Base-by-base conservation (phyloP, 1,140 invertebrate species). In the Steinernema feltiae region DNA sequence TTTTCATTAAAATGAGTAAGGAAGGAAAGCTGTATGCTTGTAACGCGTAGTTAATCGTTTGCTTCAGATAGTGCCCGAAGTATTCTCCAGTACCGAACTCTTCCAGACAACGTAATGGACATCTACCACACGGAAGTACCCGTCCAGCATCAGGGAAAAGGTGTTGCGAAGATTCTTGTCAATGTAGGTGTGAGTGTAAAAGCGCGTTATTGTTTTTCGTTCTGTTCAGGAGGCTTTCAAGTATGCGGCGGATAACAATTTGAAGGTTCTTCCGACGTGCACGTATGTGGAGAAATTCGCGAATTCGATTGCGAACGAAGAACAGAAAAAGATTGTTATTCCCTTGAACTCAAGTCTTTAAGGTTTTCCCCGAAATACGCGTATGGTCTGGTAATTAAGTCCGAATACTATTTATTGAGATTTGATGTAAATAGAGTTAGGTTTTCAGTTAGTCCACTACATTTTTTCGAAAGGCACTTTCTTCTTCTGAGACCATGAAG, bases 91-190 rank as follows among this genome's bases (percentile, higher is more conserved):
- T 80, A 80, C 69, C 29, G 63, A 0, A 72, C 80, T 30, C 79
- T 80, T 21, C 78, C 79, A 1, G 77, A 80, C 69, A 74, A 76
- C 32, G 77, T 81, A 0, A 72, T 81, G 0, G 80, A 81, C 48
- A 78, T 81, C 41, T 63, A 80, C 30, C 80, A 81, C 70, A 81
- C 80, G 1, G 72, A 79, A 32, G 77, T 78, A 18, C 80, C 80
- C 35, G 32, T 70, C 41, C 79, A 81, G 24, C 73, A 75, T 30
- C 76, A 75, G 30, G 80, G 80, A 24, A 80, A 81, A 48, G 80
- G 80, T 21, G 30, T 80, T 30, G 80, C 80, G 1, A 74, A 69
- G 27, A n/a, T 75, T 29, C 79, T 81, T 12, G 80, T 80, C 12
- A 74, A 81, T 48, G 78, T 79, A 31, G 35, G n/a, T 30, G n/a